phyloP scores from a whole-genome alignment of 2,113 vertebrate species.

The Pterocles gutturalis region DNA sequence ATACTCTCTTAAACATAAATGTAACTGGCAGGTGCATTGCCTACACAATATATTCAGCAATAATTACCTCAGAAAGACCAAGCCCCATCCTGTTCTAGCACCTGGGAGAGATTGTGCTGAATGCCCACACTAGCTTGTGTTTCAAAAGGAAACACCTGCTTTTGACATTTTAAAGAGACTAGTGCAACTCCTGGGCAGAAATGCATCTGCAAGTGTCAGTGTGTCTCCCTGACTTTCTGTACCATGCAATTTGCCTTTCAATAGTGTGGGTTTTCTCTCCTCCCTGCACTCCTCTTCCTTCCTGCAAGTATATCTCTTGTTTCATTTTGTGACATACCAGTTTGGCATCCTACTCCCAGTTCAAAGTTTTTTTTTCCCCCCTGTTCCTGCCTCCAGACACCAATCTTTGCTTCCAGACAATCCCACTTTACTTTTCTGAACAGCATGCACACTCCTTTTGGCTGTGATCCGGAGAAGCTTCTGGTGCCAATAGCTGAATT shows the following conservation, averaged over 20 bases:
- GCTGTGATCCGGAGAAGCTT: neutral
- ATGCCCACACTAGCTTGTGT: constrained; percentile 32
- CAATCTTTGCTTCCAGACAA: neutral
- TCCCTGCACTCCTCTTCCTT: neutral
- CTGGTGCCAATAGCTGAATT: neutral
- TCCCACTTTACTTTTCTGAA: neutral
- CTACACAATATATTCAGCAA: neutral
- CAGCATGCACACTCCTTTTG: neutral
- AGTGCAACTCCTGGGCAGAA: neutral
- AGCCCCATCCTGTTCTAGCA: constrained; percentile 22
- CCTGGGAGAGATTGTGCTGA: constrained; percentile 53
- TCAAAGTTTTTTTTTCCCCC: neutral
- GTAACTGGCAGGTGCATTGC: constrained; percentile 6
- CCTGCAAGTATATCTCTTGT: neutral
- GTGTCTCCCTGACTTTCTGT: neutral
- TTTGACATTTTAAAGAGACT: constrained; percentile 40
- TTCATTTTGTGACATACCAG: neutral
- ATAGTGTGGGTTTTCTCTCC: neutral
- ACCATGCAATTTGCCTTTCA: neutral
- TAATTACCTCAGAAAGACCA: constrained; percentile 43
- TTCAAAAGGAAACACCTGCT: constrained; percentile 40
- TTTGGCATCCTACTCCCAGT: neutral
- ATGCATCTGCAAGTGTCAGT: neutral
- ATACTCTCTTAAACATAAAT: neutral
- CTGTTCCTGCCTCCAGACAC: neutral